Base-by-base conservation (phyloP, 2,888 invertebrate species). In the Andrena dorsata region DNA sequence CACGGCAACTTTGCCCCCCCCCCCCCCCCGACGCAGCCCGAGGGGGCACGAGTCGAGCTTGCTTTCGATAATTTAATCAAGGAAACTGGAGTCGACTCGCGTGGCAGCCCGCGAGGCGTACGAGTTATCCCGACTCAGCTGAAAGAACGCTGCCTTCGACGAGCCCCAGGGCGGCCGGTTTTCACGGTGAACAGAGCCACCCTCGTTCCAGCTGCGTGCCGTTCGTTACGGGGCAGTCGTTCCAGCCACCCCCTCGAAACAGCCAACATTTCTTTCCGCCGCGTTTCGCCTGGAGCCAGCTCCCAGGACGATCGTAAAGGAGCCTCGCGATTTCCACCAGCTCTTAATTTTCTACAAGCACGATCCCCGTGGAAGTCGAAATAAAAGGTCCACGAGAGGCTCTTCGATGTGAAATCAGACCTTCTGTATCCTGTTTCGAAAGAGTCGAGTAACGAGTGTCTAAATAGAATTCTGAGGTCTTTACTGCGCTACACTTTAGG, bases 61-160 rank as follows among this genome's bases (percentile, higher is more conserved):
- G 82, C 51, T 69, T 73, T 65, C 83, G 76, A 87, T 87, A 84
- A 90, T 87, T 89, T 89, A 86, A 89, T 89, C 89, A 83, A 76
- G 83, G 83, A 83, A 87, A 85, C 76, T 89, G 86, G 60, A 30
- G 26, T 69, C 65, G 66, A 61, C 65, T 79, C 72, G 72, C 80
- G 78, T 70, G 77, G 58, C 61, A 65, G 56, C 23, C 28, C 35
- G 30, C 56, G 13, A 53, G 76, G 49, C 56, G 49, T 58, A 20
- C 56, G 28, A 47, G 53, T 53, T 61, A 76, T 71, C 76, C 63
- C 47, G 41, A n/a, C 32, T 64, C 49, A 16, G 16, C 3, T 16
- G 28, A 30, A 61, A 56, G 53, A 66, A 73, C 49, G 13, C 56
- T 7, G 13, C 2, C 26, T 16, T 10, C 58, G 49, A 35, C 20